Evolutionary conservation across 1,140 invertebrate species (phyloP).

Genomic region (Euschistus heros): DNA sequence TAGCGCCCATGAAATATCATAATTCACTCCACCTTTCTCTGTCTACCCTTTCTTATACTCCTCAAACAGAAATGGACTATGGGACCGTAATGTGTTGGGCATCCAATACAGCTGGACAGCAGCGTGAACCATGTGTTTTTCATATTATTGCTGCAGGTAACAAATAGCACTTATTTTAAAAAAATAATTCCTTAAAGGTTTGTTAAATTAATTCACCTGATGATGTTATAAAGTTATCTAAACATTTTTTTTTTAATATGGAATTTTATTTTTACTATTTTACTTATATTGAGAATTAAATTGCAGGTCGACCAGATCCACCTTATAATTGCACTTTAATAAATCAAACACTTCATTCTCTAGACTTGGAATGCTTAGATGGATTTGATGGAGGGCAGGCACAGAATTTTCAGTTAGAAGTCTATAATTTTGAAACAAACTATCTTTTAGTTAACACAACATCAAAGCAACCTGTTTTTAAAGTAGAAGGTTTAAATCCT

Average conservation of each 20-base stretch:
- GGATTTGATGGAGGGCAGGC: slow-evolving; percentile 69
- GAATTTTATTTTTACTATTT: too few species aligned
- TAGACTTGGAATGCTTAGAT: slow-evolving; percentile 63
- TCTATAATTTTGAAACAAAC: slow-evolving; percentile 55
- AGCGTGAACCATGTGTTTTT: slow-evolving; percentile 58
- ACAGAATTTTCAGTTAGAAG: slow-evolving; percentile 59
- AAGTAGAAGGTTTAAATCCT: slow-evolving; percentile 53
- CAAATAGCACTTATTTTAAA: neutral
- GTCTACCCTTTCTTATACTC: slow-evolving; percentile 66
- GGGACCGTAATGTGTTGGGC: slow-evolving; percentile 59
- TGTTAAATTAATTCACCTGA: neutral
- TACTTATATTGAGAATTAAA: neutral
- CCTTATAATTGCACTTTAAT: slow-evolving; percentile 67
- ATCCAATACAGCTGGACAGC: slow-evolving; percentile 51
- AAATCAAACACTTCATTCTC: slow-evolving; percentile 67
- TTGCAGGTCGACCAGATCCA: slow-evolving; percentile 55
- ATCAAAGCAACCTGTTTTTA: slow-evolving; percentile 52
- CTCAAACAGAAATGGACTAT: slow-evolving; percentile 64
- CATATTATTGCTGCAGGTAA: slow-evolving; percentile 58
- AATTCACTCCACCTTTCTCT: slow-evolving; percentile 40
- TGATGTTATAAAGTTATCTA: neutral
- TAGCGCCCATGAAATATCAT: slow-evolving; percentile 49
- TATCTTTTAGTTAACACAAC: slow-evolving; percentile 55
- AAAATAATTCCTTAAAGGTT: neutral
- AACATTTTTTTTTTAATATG: neutral